Conservation (phyloP, 2,113 vertebrate species). For the Lagenorhynchus albirostris region DNA sequence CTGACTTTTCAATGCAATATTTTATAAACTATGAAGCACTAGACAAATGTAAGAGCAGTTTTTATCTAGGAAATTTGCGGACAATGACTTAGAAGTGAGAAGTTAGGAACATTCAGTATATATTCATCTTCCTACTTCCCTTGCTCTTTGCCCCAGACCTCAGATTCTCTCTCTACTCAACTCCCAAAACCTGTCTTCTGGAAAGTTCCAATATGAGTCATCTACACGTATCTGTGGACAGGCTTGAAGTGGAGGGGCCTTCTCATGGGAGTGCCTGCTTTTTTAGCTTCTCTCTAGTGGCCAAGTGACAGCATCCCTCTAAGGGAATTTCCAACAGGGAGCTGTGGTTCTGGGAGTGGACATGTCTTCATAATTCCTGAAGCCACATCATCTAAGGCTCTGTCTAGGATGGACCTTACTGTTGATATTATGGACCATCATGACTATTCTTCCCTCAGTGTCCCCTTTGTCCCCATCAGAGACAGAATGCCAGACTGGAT, state of each 20-base stretch:
- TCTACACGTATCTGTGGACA: neutral
- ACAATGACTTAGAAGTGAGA: neutral
- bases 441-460: neutral
- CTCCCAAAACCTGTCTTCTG: neutral
- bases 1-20: neutral
- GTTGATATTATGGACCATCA: neutral
- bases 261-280: neutral
- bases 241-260: neutral
- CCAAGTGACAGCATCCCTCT: neutral
- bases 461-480: neutral
- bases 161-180: neutral
- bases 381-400: neutral
- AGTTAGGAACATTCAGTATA: neutral
- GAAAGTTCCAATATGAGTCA: neutral
- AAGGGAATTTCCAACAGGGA: neutral
- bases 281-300: neutral
- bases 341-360: neutral
- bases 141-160: neutral
- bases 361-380: neutral
- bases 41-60: neutral
- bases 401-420: neutral
- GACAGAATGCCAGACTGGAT: neutral
- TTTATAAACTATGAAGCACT: neutral
- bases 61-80: neutral
- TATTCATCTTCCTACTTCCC: neutral